These are phyloP conservation scores for Nymphalis urticae DNA, from an alignment of 2,888 invertebrate genomes.

Conservation along the genomic window DNA sequence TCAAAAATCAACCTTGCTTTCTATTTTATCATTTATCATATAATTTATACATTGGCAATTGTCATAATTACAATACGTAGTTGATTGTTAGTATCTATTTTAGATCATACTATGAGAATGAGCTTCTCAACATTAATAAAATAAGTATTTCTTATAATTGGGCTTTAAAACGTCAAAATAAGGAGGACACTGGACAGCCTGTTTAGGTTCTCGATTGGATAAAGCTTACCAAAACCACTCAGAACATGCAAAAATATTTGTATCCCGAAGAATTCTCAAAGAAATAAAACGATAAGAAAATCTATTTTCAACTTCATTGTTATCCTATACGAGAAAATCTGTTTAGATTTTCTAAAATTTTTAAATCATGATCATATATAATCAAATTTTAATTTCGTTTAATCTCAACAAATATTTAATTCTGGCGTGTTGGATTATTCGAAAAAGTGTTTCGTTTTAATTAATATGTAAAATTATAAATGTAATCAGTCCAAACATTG, in stretches of 20 bases:
- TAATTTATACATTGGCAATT: background rate
- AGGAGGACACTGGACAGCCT: background rate
- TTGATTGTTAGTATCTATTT: background rate
- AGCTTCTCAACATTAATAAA: too few species aligned
- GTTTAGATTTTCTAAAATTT: too few species aligned
- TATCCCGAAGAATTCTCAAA: background rate
- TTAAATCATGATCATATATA: too few species aligned
- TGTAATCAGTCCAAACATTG: too few species aligned
- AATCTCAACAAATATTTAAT: too few species aligned
- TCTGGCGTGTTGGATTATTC: too few species aligned
- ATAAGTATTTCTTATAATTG: too few species aligned
- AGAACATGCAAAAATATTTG: background rate
- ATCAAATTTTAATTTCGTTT: too few species aligned
- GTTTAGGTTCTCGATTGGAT: background rate
- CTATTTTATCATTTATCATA: background rate
- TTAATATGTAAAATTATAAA: too few species aligned
- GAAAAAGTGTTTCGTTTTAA: too few species aligned
- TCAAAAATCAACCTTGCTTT: conserved; percentile 2
- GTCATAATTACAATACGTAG: background rate
- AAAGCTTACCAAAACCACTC: background rate
- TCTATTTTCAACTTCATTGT: background rate
- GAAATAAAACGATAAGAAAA: background rate
- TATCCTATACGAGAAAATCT: background rate
- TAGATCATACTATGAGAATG: too few species aligned
- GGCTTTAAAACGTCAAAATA: too few species aligned